These are phyloP conservation scores for Timema podura DNA, from an alignment of 2,888 invertebrate genomes.

Conservation along the genomic window DNA sequence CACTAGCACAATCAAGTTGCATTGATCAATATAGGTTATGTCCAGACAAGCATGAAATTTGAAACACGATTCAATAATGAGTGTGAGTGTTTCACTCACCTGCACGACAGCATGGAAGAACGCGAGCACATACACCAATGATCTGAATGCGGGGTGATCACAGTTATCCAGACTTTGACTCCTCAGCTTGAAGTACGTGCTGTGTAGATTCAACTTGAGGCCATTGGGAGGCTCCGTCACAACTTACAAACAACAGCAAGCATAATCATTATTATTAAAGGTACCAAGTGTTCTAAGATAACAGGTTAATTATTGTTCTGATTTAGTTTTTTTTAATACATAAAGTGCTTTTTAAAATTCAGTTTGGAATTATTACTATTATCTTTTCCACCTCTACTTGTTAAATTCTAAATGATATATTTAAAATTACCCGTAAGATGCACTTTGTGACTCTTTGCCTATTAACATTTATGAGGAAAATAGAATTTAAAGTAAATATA, in stretches of 20 bases:
- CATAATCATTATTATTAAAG: too few species aligned
- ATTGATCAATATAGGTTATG: not conserved
- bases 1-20: not conserved
- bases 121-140: constrained; percentile 80
- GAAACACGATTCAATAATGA: not conserved
- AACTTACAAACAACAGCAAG: constrained; percentile 50
- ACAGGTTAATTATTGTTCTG: too few species aligned
- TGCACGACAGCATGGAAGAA: constrained; percentile 93
- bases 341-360: too few species aligned
- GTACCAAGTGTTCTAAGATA: too few species aligned
- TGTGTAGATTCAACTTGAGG: constrained; percentile 79
- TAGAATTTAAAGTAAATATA: too few species aligned
- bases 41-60: not conserved
- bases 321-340: too few species aligned
- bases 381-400: too few species aligned
- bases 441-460: too few species aligned
- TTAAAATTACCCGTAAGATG: too few species aligned
- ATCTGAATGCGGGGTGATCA: constrained; percentile 69
- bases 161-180: constrained; percentile 69
- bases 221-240: constrained; percentile 93
- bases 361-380: too few species aligned
- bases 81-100: constrained; percentile 45
- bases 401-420: too few species aligned
- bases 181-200: constrained; percentile 83
- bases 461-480: too few species aligned